phyloP scores from a whole-genome alignment of 2,888 invertebrate genomes.

The Pyrrhosoma nymphula region DNA sequence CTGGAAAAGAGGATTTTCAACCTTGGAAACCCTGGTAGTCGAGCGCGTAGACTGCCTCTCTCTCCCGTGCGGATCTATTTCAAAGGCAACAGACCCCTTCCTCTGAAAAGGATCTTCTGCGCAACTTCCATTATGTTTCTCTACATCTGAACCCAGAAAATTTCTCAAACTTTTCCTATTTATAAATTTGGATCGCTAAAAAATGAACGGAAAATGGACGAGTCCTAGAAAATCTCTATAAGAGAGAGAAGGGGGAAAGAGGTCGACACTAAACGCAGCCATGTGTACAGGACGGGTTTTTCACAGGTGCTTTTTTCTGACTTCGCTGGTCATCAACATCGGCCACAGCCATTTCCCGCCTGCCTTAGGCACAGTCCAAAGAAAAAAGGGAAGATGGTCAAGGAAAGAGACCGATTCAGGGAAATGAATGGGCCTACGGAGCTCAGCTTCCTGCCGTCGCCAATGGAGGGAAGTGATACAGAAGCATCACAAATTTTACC shows the following conservation, averaged over 20 bases:
- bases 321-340: not conserved
- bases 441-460: not conserved
- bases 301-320: conserved; percentile 11
- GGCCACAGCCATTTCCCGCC: not conserved
- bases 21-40: no score
- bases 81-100: not conserved
- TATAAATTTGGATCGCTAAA: not conserved
- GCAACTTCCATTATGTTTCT: not conserved
- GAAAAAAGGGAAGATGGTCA: not conserved
- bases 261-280: conserved; percentile 9
- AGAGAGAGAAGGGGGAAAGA: not conserved
- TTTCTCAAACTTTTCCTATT: no score
- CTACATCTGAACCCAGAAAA: no score
- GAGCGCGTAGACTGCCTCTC: no score
- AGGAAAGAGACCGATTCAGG: not conserved
- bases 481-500: not conserved
- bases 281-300: conserved; percentile 49
- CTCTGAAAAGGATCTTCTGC: not conserved
- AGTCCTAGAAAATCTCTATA: not conserved
- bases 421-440: not conserved
- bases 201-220: not conserved
- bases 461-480: not conserved
- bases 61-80: no score
- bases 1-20: no score
- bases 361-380: not conserved